phyloP scores from a whole-genome alignment of 2,113 vertebrate species.

The Neolamprologus sp. region DNA sequence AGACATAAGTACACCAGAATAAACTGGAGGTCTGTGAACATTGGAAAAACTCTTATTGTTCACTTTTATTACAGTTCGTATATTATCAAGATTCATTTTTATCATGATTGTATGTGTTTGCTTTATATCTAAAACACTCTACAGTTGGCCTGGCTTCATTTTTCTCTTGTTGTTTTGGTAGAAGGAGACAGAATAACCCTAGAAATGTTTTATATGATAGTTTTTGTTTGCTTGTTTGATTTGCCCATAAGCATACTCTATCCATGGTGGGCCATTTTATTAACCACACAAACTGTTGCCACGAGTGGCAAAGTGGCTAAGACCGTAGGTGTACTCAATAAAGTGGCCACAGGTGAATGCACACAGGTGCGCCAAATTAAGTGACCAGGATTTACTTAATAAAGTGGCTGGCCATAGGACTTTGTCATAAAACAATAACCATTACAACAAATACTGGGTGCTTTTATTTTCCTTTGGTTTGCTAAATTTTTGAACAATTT shows the following conservation, averaged over 20 bases:
- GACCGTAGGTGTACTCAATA: neutral
- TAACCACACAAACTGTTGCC: neutral
- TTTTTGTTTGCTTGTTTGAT: neutral
- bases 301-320: neutral
- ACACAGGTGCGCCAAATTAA: fast-evolving
- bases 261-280: neutral
- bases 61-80: neutral
- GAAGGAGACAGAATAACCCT: neutral
- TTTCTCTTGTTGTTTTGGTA: neutral
- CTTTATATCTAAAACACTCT: neutral
- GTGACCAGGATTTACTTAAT: neutral
- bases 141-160: neutral
- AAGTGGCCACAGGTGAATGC: neutral
- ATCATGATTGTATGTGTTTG: neutral
- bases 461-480: neutral
- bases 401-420: neutral
- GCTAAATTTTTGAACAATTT: neutral
- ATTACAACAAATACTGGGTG: neutral
- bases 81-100: neutral
- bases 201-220: neutral
- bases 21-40: neutral
- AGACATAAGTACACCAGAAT: neutral
- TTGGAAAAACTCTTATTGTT: neutral
- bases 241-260: neutral
- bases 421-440: neutral